Evolutionary conservation across 2,888 invertebrate species (phyloP), one percentile per base, ranked within the genome.

Genomic region (Torymus tubicola): DNA sequence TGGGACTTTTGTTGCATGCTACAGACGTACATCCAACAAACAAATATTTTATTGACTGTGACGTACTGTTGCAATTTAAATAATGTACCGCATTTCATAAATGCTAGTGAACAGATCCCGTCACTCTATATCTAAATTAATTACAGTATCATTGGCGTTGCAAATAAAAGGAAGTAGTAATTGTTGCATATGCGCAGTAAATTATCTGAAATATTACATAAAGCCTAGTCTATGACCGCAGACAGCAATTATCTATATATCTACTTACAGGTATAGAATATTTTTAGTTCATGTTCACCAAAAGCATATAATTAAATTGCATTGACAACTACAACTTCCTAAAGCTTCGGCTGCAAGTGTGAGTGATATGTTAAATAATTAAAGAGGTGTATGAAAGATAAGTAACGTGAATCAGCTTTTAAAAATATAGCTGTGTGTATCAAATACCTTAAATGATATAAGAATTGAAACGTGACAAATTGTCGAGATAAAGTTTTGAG

Each of bases 21-120:
- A 74, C 61, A 52, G 12, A 11, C 21, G 64, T 53, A 53, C 64
- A 63, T 70, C 50, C 31, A 72, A 60, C 2, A 74, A 55, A 31
- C 31, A 57, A 68, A 67, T 76, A 70, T 74, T 69, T 70, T 73
- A 81, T 60, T 69, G 69, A 77, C 50, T 69, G 64, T 74, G 74
- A 63, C 71, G 65, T 74, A 64, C 68, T 81, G 76, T 58, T 77
- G 77, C 77, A 64, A 69, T 64, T 64, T 52, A 52, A 71, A 12
- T 75, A 70, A 75, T 80, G 67, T 75, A 71, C 75, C 70, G 75
- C 80, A 80, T 78, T 81, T 81, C 73, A 78, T 78, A 78, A 77
- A 81, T 78, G 81, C 77, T 78, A 74, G 77, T 69, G 71, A 80
- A 76, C 31, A 57, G 72, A 80, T 71, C 67, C 31, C 52, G 72